Evolutionary conservation across 2,113 vertebrate genomes (phyloP), one percentile per base, ranked within the genome.

Genomic region (Etheostoma spectabile): DNA sequence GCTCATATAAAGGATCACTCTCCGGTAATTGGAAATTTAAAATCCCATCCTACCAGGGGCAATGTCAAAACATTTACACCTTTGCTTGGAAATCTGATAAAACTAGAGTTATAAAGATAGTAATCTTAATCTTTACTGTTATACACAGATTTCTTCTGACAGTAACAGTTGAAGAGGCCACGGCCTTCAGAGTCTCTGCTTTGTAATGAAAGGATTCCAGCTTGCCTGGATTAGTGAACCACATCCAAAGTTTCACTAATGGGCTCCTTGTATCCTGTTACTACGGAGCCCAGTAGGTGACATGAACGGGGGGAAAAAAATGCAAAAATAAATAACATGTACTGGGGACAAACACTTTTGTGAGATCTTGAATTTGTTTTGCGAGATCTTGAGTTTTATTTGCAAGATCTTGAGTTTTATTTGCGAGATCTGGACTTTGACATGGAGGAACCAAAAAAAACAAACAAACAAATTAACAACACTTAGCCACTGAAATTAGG

Each of bases 31-130:
- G 70, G 24, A 83, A 86, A 81, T 78, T 46, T 35, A 77, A 48
- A 75, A 77, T 88, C 35, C 57, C 53, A 52, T 63, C 82, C 74
- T 59, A 74, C 72, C 76, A 66, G 48, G 52, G 64, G 57, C 35
- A 62, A 85, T 80, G 85, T 83, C 78, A 89, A 86, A 88, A 88
- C 81, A 90, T 84, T 80, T 72, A 84, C 82, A 88, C 73, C 74
- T 89, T 80, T 60, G 12, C 70, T 78, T 84, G 75, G 69, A 81
- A 76, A 88, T 82, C 75, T 8, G 82, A 91, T 90, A 90, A 84
- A 59, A 80, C 22, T 55, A 74, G 69, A 88, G 89, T 89, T 79
- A 65, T 67, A 69, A 55, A 69, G 91, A 91, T 89, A 83, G 82
- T 3, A 30, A 91, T 93, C 86, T 84, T 45, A 60, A 60, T 86